Base-by-base conservation (phyloP, 2,797 vertebrate species). In the Argya squamiceps region DNA sequence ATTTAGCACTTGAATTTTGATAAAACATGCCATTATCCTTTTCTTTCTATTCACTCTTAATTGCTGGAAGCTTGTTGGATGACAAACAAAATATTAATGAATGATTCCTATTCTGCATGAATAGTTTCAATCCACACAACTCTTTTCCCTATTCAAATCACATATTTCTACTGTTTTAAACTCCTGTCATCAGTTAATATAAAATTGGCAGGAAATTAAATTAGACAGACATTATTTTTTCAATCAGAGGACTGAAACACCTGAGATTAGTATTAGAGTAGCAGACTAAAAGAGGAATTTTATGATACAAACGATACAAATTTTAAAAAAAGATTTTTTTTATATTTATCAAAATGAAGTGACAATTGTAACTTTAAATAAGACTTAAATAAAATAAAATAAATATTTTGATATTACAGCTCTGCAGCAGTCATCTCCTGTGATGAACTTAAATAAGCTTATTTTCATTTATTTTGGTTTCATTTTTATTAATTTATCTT, bases 1-100 rank as follows among this genome's bases (percentile, higher is more conserved):
- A 78, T 91, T 95, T 76, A 91, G 44, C 30, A 26, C 9, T 50
- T 71, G 37, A 93, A 85, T 95, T 96, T 84, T 88, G 53, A 96
- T 78, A 90, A 76, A 96, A 93, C 73, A 87, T 79, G 78, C 58
- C 47, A 96, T 97, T 97, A 96, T 63, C 18, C 56, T 92, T 93
- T 90, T 79, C 67, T 94, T 96, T 95, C 84, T 85, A 94, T 74
- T 60, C 43, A 91, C 84, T 92, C 63, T 93, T 93, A 96, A 96
- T 95, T 96, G n/a, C 75, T 95, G 77, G 56, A 92, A 93, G 50
- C 41, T 95, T 93, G 68, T 84, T 80, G 71, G 82, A 96, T 96
- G 92, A 82, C 74, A 96, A 86, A 94, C 84, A 89, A 94, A 67
- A 93, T 71, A 92, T 87, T 93, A 95, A 96, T 91, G 91, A 94